phyloP scores from a whole-genome alignment of 2,888 invertebrate genomes.

The Phyto melanocephala region DNA sequence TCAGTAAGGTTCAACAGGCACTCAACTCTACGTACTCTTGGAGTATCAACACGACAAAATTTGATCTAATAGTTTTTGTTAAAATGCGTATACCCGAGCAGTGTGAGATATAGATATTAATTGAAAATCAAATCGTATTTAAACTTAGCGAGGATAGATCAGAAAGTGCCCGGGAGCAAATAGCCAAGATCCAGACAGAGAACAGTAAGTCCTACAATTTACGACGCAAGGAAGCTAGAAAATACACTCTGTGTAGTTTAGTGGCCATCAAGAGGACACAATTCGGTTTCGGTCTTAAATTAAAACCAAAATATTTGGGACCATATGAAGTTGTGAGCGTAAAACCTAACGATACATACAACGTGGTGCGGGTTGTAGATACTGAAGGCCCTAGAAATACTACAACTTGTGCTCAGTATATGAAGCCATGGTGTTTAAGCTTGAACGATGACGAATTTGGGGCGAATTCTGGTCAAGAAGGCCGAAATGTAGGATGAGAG shows the following conservation, averaged over 20 bases:
- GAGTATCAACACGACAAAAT: constrained; percentile 60
- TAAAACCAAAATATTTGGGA: background rate
- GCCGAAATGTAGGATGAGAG: constrained; percentile 39
- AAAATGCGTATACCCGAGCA: too few relatives aligned
- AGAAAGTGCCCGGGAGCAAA: background rate
- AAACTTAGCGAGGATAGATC: constrained; percentile 29
- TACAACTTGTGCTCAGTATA: background rate
- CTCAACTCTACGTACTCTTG: constrained; percentile 49
- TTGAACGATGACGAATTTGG: background rate
- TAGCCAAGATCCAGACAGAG: background rate
- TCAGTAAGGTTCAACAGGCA: constrained; percentile 22
- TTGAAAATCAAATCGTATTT: constrained; percentile 13
- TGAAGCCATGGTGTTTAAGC: background rate
- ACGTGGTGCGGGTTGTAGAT: too few relatives aligned
- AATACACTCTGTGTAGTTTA: background rate
- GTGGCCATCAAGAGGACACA: background rate
- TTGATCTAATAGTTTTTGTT: constrained; percentile 52
- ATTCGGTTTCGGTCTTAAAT: background rate
- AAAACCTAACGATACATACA: background rate
- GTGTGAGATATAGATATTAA: background rate
- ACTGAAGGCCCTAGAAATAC: background rate
- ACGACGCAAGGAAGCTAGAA: background rate
- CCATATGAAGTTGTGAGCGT: background rate
- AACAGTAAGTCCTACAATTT: background rate
- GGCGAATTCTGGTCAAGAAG: constrained; percentile 64